A percentile compares a stretch with the other conserved stretches of the same genome.
phyloP scores from a whole-genome alignment of 35 echinoderm and acorn worm genomes.

The Chiridota heheva region DNA sequence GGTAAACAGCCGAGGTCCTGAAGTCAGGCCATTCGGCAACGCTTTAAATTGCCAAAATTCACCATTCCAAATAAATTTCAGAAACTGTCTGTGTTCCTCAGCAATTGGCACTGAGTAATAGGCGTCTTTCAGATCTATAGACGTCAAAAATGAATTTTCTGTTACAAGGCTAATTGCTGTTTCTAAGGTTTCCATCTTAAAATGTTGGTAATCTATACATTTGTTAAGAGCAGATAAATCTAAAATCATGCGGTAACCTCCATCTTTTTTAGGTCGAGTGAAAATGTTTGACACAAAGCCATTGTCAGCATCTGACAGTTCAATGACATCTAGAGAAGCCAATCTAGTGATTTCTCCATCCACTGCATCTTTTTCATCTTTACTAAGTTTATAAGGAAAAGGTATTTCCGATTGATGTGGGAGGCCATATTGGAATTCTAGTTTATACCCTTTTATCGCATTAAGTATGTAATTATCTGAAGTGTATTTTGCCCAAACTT shows the following conservation, averaged over 20 bases:
- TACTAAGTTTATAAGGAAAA: constrained; percentile 5
- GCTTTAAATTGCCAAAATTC: constrained; percentile 49
- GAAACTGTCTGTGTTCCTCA: constrained; percentile 32
- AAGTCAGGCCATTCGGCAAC: constrained; percentile 50
- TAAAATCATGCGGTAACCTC: constrained; percentile 46
- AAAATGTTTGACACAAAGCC: constrained; percentile 69
- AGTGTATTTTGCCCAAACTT: not conserved
- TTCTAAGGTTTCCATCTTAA: constrained; percentile 7
- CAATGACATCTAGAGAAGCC: constrained; percentile 14
- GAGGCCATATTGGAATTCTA: not conserved
- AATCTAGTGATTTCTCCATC: constrained; percentile 37
- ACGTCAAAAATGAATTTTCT: not conserved
- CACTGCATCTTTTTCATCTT: constrained; percentile 9
- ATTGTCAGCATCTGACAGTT: constrained; percentile 5
- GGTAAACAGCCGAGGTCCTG: constrained; percentile 34
- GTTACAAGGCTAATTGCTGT: not conserved
- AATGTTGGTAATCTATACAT: constrained; percentile 28
- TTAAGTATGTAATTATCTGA: too few relatives aligned
- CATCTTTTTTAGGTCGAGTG: constrained; percentile 63
- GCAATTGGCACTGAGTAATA: constrained; percentile 28
- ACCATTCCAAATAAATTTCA: constrained; percentile 58
- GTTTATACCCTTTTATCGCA: constrained; percentile 8
- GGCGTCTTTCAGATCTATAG: constrained; percentile 12
- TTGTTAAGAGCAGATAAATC: constrained; percentile 65
- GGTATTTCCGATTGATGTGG: constrained; percentile 9